phyloP scores from a whole-genome alignment of 2,113 vertebrate species.

The Sceloporus tristichus region DNA sequence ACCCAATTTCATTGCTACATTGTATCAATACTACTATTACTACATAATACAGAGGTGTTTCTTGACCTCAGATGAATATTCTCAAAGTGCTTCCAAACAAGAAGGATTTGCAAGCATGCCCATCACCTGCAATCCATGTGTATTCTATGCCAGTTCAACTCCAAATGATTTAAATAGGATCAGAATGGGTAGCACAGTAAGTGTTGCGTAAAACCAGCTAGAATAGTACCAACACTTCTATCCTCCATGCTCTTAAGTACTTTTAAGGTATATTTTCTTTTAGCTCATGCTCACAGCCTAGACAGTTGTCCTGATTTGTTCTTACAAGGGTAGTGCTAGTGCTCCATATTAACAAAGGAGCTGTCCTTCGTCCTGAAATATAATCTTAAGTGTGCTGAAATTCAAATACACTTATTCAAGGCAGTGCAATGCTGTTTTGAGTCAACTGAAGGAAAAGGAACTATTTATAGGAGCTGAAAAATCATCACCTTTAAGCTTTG shows the following conservation, averaged over 20 bases:
- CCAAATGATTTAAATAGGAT: background rate
- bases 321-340: background rate
- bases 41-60: background rate
- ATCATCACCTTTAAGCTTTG: background rate
- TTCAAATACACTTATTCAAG: background rate
- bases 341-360: background rate
- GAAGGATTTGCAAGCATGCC: background rate
- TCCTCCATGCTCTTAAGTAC: background rate
- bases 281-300: background rate
- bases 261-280: background rate
- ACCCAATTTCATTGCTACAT: background rate
- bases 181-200: background rate
- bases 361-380: slow-evolving; percentile 12
- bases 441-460: background rate
- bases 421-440: no score
- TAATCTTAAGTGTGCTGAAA: background rate
- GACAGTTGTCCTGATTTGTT: background rate
- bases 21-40: background rate
- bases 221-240: background rate
- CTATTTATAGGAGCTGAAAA: background rate
- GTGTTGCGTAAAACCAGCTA: background rate
- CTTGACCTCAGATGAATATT: background rate
- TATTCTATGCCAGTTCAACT: background rate
- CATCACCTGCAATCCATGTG: background rate
- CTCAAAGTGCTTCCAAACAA: background rate